Evolutionary conservation across 2,888 invertebrate species (phyloP), one percentile per base, ranked within the genome.

Genomic region (Coleophora flavipennella): DNA sequence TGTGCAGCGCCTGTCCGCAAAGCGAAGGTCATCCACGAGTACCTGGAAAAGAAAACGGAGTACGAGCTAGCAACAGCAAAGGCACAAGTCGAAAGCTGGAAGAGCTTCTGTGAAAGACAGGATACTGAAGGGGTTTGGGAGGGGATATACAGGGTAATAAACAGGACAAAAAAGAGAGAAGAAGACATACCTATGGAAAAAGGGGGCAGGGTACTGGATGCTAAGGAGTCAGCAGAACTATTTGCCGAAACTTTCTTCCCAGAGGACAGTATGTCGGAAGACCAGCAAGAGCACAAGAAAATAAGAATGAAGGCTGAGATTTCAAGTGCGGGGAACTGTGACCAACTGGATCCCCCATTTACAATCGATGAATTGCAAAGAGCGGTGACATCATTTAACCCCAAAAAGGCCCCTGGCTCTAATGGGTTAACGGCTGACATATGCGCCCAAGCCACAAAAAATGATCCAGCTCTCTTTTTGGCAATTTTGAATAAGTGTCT

Each of bases 321-420:
- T 2, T n/a, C n/a, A n/a, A n/a, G n/a, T n/a, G n/a, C n/a, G n/a
- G n/a, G n/a, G n/a, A n/a, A n/a, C n/a, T n/a, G n/a, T n/a, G n/a
- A n/a, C n/a, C n/a, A n/a, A n/a, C 34, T 36, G 1, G 43, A 40
- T 32, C 51, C 40, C 10, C 46, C 41, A 50, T 29, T 29, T 9
- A 29, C n/a, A n/a, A n/a, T n/a, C n/a, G n/a, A n/a, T n/a, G n/a
- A n/a, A n/a, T n/a, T n/a, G n/a, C n/a, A n/a, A n/a, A n/a, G n/a
- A n/a, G n/a, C n/a, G n/a, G n/a, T n/a, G n/a, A n/a, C n/a, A n/a
- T n/a, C n/a, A n/a, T n/a, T n/a, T n/a, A n/a, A n/a, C n/a, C n/a
- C n/a, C n/a, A n/a, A n/a, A n/a, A n/a, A n/a, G n/a, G n/a, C n/a
- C n/a, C n/a, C n/a, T n/a, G n/a, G n/a, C n/a, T n/a, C n/a, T n/a